phyloP scores from a whole-genome alignment of 2,113 vertebrate species.

The Sphyrna mokarran region DNA sequence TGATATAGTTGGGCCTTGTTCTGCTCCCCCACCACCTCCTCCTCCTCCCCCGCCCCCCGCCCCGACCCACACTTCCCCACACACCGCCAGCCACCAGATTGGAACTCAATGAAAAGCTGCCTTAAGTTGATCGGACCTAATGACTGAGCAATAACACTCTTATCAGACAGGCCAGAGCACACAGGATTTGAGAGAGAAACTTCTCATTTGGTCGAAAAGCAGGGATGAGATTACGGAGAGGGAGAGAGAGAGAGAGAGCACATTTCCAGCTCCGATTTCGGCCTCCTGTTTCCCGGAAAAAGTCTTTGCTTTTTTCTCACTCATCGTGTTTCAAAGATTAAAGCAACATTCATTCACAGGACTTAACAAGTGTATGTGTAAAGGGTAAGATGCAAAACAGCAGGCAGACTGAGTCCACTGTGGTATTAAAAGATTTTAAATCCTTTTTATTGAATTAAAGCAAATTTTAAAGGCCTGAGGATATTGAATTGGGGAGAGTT shows the following conservation, averaged over 20 bases:
- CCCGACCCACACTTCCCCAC: too few species aligned
- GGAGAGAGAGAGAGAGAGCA: slow-evolving; percentile 57
- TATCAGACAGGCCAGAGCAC: background rate
- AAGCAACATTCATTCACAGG: slow-evolving; percentile 63
- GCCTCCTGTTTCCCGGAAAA: slow-evolving; percentile 70
- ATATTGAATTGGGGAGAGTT: slow-evolving; percentile 64
- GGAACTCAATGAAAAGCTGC: background rate
- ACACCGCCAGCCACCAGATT: background rate
- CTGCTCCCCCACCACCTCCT: too few species aligned
- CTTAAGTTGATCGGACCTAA: background rate
- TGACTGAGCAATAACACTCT: background rate
- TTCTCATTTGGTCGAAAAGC: slow-evolving; percentile 58
- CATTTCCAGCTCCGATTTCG: slow-evolving; percentile 67
- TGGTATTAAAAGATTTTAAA: slow-evolving; percentile 59
- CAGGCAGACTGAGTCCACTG: slow-evolving; percentile 54
- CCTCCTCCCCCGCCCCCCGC: too few species aligned
- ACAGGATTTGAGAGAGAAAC: slow-evolving; percentile 48
- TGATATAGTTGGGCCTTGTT: background rate
- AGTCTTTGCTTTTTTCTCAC: slow-evolving; percentile 82
- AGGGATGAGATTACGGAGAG: slow-evolving; percentile 57
- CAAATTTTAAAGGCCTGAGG: slow-evolving; percentile 76
- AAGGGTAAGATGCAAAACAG: slow-evolving; percentile 59
- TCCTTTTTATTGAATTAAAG: slow-evolving; percentile 80
- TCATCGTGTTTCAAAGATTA: slow-evolving; percentile 81
- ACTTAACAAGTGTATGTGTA: slow-evolving; percentile 58